Base-by-base conservation (phyloP, 2,113 vertebrate species). In the Limnothrissa miodon region DNA sequence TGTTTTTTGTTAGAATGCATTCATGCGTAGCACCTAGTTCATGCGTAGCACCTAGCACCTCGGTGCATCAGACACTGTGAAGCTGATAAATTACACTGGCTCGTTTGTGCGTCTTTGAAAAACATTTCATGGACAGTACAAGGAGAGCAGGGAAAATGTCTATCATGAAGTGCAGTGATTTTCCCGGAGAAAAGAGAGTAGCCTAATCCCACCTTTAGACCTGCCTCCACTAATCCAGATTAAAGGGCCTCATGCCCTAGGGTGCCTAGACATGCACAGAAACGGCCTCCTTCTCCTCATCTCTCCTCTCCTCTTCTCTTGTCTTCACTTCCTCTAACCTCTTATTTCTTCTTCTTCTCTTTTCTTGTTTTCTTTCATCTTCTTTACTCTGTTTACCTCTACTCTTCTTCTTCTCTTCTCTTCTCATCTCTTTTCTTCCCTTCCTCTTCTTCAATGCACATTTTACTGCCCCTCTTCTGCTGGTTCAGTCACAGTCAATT, bases 161-260 rank as follows among this genome's bases (percentile, higher is more conserved):
- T 53, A 48, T 56, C 66, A 59, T 66, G 80, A 33, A 39, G 51
- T 66, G 39, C 39, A 44, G 74, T 82, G 56, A 81, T 25, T 85
- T 59, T 78, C 13, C n/a, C 39, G 46, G 62, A 81, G 80, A 45
- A 81, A 80, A 82, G 46, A 36, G 39, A 59, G 81, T 56, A 59
- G 82, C 66, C 74, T 88, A 86, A 90, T 88, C 89, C 83, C 39
- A 36, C 83, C 44, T 80, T 78, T 79, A 36, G 81, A 83, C 85
- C 81, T 86, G 83, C 80, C 78, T 79, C 79, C 59, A 33, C 85
- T 87, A 82, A 88, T 88, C 87, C 88, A 81, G 84, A 88, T 88
- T 88, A 88, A 81, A 66, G 74, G 79, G 85, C 81, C 79, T 85
- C 80, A 86, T 81, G 59, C 80, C 78, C 79, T 83, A 86, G 78